These are phyloP conservation scores for Lasioglossum marginatum DNA, from an alignment of 2,888 invertebrate species.

Conservation along the genomic window DNA sequence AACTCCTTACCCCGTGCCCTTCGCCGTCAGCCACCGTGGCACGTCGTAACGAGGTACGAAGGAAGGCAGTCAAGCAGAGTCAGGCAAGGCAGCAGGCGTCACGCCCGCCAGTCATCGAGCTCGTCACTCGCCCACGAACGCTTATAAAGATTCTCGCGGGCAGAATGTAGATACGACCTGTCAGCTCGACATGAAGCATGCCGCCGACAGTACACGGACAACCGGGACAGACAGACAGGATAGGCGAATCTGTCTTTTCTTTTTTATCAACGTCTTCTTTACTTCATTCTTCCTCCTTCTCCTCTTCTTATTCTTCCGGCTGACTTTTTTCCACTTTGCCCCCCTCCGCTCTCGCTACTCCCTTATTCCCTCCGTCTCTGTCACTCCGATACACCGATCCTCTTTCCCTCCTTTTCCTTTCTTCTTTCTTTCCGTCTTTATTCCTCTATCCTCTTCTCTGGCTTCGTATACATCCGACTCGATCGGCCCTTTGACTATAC, in stretches of 20 bases:
- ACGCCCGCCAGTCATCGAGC: slow-evolving; percentile 79
- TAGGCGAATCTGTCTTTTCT: slow-evolving; percentile 67
- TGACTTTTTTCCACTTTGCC: slow-evolving; percentile 20
- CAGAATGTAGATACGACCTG: slow-evolving; percentile 78
- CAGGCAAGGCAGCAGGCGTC: slow-evolving; percentile 73
- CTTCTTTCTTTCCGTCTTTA: slow-evolving; percentile 7
- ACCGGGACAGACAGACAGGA: slow-evolving; percentile 69
- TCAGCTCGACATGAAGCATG: slow-evolving; percentile 76
- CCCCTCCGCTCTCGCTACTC: neutral
- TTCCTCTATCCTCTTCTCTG: slow-evolving; percentile 8
- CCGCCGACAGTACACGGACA: slow-evolving; percentile 74
- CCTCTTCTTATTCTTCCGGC: slow-evolving; percentile 26
- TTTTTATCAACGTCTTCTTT: slow-evolving; percentile 31
- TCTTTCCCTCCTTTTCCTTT: slow-evolving; percentile 12
- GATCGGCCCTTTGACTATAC: neutral
- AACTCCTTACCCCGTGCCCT: slow-evolving; percentile 66
- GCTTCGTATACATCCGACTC: slow-evolving; percentile 4
- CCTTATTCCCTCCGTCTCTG: slow-evolving; percentile 8
- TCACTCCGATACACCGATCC: neutral
- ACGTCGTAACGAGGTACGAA: slow-evolving; percentile 75
- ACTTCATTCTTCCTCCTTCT: slow-evolving; percentile 19
- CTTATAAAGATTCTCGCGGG: slow-evolving; percentile 78
- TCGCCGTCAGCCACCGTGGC: slow-evolving; percentile 63
- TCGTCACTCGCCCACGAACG: slow-evolving; percentile 78
- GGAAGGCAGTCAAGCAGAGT: slow-evolving; percentile 72